Evolutionary conservation across 1,140 invertebrate genomes (phyloP).

Genomic region (Aphelinus atriplicis): DNA sequence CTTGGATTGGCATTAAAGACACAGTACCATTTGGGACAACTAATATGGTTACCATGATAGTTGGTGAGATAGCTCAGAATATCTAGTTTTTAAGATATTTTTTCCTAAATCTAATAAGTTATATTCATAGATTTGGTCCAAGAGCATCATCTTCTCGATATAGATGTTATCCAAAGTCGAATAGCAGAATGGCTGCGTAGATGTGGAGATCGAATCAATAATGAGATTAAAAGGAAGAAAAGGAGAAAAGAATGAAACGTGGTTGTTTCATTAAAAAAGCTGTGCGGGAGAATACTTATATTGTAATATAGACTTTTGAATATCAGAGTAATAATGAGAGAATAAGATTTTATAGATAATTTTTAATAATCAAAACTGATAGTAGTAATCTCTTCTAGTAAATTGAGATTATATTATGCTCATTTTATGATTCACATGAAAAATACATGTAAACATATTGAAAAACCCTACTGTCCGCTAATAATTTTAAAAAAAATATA

Average conservation of each 20-base stretch:
- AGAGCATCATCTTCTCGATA: slow-evolving; percentile 19
- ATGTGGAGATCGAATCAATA: slow-evolving; percentile 30
- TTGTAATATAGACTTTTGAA: too few species aligned
- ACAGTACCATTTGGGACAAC: slow-evolving; percentile 19
- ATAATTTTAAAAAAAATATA: too few species aligned
- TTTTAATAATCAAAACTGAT: too few species aligned
- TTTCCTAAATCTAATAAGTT: not conserved
- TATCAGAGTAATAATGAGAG: too few species aligned
- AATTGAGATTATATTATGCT: too few species aligned
- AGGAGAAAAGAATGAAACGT: slow-evolving; percentile 4
- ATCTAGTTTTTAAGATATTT: not conserved
- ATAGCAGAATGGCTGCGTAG: slow-evolving; percentile 32
- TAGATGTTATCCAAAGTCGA: slow-evolving; percentile 6
- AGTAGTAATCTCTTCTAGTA: too few species aligned
- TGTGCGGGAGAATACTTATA: too few species aligned
- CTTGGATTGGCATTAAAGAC: slow-evolving; percentile 34
- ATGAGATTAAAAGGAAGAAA: slow-evolving; percentile 23
- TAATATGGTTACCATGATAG: slow-evolving; percentile 20
- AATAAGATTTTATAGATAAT: too few species aligned
- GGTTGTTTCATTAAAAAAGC: too few species aligned
- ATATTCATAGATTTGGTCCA: slow-evolving; percentile 15
- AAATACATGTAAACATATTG: too few species aligned
- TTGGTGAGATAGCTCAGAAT: slow-evolving; percentile 6
- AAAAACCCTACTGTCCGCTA: too few species aligned
- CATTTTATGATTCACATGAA: too few species aligned